Percentiles rank a stretch among this genome's conserved stretches.
These are phyloP conservation scores for Oryctes rhinoceros DNA, from an alignment of 1,140 invertebrate genomes.

Conservation along the genomic window DNA sequence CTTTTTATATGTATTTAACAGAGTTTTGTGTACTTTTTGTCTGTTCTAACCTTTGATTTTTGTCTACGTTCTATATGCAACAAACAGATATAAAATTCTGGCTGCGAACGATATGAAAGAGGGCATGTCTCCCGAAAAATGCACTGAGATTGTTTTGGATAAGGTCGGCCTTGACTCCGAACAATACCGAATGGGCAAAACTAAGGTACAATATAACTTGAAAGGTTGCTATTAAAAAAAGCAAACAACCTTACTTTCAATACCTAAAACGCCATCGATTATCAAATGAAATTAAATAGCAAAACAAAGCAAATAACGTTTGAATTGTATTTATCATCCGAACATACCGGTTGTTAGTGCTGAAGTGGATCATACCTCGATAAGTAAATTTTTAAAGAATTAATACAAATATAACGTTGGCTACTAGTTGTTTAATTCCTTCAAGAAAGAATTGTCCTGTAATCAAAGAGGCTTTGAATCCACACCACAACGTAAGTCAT, in stretches of 20 bases:
- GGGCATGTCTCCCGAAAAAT: slow-evolving; percentile 79
- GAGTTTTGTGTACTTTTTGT: slow-evolving; percentile 8
- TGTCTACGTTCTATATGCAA: background rate
- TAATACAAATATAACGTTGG: too few relatives aligned
- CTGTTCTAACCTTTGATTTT: slow-evolving; percentile 7
- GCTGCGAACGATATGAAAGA: slow-evolving; percentile 81
- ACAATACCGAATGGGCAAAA: slow-evolving; percentile 94
- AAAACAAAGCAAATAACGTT: too few relatives aligned
- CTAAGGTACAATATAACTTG: slow-evolving; percentile 78
- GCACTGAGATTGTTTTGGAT: slow-evolving; percentile 88
- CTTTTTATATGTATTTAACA: slow-evolving; percentile 4
- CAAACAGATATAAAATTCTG: slow-evolving; percentile 92
- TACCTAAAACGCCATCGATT: too few relatives aligned
- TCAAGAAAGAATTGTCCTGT: too few relatives aligned
- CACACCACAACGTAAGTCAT: too few relatives aligned
- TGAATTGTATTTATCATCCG: too few relatives aligned
- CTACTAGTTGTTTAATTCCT: too few relatives aligned
- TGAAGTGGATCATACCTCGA: too few relatives aligned
- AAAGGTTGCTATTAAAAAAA: background rate
- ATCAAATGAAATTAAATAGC: too few relatives aligned
- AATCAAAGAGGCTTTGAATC: too few relatives aligned
- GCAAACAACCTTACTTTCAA: background rate
- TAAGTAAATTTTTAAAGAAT: too few relatives aligned
- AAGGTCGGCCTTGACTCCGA: slow-evolving; percentile 86
- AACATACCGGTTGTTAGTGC: too few relatives aligned